Evolutionary conservation across 2,113 vertebrate species (phyloP), one percentile per base, ranked within the genome.

Genomic region (Syngnathus scovelli): DNA sequence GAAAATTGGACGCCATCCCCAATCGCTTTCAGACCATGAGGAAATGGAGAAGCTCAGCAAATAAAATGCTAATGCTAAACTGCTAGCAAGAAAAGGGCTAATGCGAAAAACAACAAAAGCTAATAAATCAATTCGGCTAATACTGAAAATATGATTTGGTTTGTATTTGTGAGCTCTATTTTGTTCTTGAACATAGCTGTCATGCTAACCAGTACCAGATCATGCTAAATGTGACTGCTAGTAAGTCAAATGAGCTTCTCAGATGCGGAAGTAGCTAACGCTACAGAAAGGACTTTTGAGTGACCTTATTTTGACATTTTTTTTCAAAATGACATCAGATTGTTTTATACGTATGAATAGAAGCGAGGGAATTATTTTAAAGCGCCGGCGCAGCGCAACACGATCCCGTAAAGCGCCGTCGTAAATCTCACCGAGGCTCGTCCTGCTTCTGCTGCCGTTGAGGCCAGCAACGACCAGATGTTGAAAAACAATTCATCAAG

Each of bases 1-100:
- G 73, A 78, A 74, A 71, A 61, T 21, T 76, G 73, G 58, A 75
- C 0, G 3, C 0, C 1, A 12, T 43, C 2, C 19, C 19, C 49
- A 9, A 10, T 9, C 4, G 44, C 36, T 68, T 16, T 68, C 6
- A 13, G 49, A 5, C 51, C 66, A 69, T 21, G 52, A 83, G 66
- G 70, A 74, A 66, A 54, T 23, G 21, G 8, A 75, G 4, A 56
- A 2, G 54, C 15, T 33, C 27, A 72, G 55, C 55, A 67, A 55
- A 16, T 37, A 59, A n/a, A 39, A 62, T 12, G 66, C 27, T 54
- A 0, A 43, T 43, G 49, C 19, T 52, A 9, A n/a, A 43, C 49
- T 11, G 19, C 49, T n/a, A 3, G 49, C 7, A 10, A 52, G 19
- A 52, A 21, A 52, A n/a, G 49, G 19, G n/a, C 15, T 21, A 21